A percentile compares a stretch with the other conserved stretches of the same genome.
These are phyloP conservation scores for silkworm (Bombyx mori) DNA, from an alignment of 1,140 invertebrate species.

Conservation along the genomic window DNA sequence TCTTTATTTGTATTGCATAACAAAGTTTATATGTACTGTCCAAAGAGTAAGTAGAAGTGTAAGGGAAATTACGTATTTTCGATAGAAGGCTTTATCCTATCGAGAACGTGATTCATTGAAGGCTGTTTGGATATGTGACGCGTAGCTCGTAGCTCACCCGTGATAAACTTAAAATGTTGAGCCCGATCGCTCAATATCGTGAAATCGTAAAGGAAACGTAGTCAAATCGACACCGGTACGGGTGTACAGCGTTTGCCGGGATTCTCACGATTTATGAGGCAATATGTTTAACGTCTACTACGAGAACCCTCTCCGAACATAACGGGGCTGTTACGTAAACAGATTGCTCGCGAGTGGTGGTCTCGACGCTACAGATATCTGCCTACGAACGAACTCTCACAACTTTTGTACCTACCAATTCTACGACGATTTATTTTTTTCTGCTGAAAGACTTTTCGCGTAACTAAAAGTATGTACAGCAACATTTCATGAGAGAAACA, in stretches of 20 bases:
- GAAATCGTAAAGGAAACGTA: constrained; percentile 61
- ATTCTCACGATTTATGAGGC: constrained; percentile 68
- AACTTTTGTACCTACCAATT: constrained; percentile 36
- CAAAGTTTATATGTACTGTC: too few species aligned
- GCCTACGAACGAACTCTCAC: constrained; percentile 40
- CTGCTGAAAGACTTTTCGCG: too few species aligned
- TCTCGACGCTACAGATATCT: constrained; percentile 40
- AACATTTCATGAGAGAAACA: too few species aligned
- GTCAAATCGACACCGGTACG: constrained; percentile 62
- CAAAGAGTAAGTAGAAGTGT: too few species aligned
- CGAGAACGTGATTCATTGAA: too few species aligned
- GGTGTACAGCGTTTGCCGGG: constrained; percentile 52
- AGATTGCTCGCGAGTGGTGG: constrained; percentile 61
- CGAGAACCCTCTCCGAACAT: constrained; percentile 63
- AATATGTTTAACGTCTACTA: constrained; percentile 70
- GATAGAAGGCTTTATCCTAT: too few species aligned
- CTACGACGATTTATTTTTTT: constrained; percentile 20
- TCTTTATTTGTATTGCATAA: too few species aligned
- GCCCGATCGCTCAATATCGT: constrained; percentile 43
- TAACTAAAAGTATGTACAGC: too few species aligned
- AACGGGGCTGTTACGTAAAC: constrained; percentile 69
- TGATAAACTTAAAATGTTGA: constrained; percentile 8
- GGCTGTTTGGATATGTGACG: too few species aligned
- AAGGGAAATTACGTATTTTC: too few species aligned
- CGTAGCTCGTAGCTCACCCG: constrained; percentile 1